Conservation (phyloP, 2,888 invertebrate species). For the Coecobrya sp. region DNA sequence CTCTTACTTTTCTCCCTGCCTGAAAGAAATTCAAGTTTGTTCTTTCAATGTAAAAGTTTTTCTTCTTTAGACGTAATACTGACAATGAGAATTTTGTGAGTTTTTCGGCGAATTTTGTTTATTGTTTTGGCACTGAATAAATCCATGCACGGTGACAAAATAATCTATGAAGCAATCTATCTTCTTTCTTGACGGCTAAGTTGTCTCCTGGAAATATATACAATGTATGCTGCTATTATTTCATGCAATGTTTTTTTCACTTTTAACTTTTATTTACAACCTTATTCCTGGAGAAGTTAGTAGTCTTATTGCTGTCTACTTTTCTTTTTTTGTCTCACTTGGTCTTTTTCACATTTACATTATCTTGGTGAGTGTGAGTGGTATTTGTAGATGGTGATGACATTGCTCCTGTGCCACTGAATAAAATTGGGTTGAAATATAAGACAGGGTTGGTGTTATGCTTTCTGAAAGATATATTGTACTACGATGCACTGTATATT, state of each 20-base stretch:
- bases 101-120: conserved; percentile 63
- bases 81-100: conserved; percentile 48
- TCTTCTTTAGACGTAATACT: conserved; percentile 6
- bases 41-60: too few relatives aligned
- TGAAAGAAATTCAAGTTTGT: conserved; percentile 1
- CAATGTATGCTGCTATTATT: neutral
- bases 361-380: neutral
- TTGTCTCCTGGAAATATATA: conserved; percentile 45
- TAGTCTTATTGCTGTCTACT: conserved; percentile 17
- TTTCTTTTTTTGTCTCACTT: conserved; percentile 28
- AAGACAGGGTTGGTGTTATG: neutral
- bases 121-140: conserved; percentile 81
- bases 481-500: conserved; percentile 4
- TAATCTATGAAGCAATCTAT: conserved; percentile 82
- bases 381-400: neutral
- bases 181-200: conserved; percentile 72
- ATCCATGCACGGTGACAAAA: conserved; percentile 82
- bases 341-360: conserved; percentile 40
- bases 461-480: neutral
- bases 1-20: conserved; percentile 6
- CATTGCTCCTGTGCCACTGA: neutral
- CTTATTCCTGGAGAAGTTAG: neutral
- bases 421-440: neutral
- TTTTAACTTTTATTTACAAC: conserved; percentile 52
- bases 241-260: conserved; percentile 26